phyloP scores from a whole-genome alignment of 2,113 vertebrate species.

The Cryptotis parvus region DNA sequence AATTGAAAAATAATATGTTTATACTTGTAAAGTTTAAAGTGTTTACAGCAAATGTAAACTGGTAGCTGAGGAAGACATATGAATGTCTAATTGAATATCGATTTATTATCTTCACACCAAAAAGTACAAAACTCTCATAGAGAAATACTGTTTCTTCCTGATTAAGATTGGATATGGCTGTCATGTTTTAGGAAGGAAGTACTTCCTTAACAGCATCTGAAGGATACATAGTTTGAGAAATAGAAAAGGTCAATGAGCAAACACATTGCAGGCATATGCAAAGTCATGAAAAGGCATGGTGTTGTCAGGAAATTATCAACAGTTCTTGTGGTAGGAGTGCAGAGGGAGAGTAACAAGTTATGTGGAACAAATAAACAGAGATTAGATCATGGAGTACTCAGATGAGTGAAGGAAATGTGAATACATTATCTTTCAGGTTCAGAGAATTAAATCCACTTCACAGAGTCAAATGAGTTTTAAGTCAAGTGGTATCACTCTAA shows the following conservation, averaged over 20 bases:
- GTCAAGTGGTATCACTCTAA: background rate
- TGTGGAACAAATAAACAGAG: background rate
- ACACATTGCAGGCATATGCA: background rate
- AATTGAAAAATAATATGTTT: background rate
- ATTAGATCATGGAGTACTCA: background rate
- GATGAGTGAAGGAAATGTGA: background rate
- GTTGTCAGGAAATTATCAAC: background rate
- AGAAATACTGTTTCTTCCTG: background rate
- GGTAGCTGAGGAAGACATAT: background rate
- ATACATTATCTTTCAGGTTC: background rate
- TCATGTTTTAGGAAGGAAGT: conserved; percentile 21
- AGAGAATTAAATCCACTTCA: background rate
- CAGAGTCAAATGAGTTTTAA: background rate
- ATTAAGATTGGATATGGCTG: background rate
- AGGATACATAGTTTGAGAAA: background rate
- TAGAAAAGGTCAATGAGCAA: background rate
- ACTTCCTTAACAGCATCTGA: background rate
- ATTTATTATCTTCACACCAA: background rate
- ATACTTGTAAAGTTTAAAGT: background rate
- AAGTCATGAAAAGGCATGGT: background rate
- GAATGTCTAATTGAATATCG: background rate
- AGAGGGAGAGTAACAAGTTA: background rate
- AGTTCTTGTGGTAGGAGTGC: background rate
- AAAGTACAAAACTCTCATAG: background rate
- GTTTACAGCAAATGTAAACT: background rate